These are phyloP conservation scores for Oryzias melastigma DNA, from an alignment of 2,113 vertebrate genomes.

Conservation along the genomic window DNA sequence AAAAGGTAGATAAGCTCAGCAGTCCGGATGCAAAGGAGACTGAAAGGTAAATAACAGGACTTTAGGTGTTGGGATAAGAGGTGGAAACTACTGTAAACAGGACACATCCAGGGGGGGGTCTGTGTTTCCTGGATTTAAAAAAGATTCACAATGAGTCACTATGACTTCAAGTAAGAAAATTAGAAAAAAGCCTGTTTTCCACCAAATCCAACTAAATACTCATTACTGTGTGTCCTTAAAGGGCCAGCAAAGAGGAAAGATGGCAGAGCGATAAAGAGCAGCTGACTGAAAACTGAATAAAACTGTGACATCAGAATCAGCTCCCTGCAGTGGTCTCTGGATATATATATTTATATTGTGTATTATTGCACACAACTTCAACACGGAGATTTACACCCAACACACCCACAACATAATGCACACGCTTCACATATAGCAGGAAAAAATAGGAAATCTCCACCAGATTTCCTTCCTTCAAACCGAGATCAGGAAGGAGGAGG, in stretches of 20 bases:
- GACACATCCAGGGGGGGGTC: too few relatives aligned
- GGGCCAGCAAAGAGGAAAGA: not conserved
- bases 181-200: slow-evolving; percentile 5
- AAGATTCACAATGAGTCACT: not conserved
- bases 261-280: not conserved
- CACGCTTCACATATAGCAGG: slow-evolving; percentile 51
- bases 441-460: slow-evolving; percentile 23
- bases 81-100: too few relatives aligned
- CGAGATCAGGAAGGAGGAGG: slow-evolving; percentile 9
- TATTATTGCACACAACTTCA: slow-evolving; percentile 42
- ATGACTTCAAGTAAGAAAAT: slow-evolving; percentile 6
- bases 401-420: slow-evolving; percentile 22
- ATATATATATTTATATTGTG: slow-evolving; percentile 6
- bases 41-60: too few relatives aligned
- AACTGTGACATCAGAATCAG: slow-evolving; percentile 42
- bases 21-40: too few relatives aligned
- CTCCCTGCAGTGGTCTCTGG: slow-evolving; percentile 32
- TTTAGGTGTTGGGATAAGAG: too few relatives aligned
- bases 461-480: slow-evolving; percentile 5
- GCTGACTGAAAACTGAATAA: slow-evolving; percentile 38
- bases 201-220: slow-evolving; percentile 1
- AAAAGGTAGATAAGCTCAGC: not conserved
- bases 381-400: slow-evolving; percentile 19
- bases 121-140: too few relatives aligned
- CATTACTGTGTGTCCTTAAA: not conserved